phyloP scores from a whole-genome alignment of 2,113 vertebrate genomes.

The Sakesphorus luctuosus region DNA sequence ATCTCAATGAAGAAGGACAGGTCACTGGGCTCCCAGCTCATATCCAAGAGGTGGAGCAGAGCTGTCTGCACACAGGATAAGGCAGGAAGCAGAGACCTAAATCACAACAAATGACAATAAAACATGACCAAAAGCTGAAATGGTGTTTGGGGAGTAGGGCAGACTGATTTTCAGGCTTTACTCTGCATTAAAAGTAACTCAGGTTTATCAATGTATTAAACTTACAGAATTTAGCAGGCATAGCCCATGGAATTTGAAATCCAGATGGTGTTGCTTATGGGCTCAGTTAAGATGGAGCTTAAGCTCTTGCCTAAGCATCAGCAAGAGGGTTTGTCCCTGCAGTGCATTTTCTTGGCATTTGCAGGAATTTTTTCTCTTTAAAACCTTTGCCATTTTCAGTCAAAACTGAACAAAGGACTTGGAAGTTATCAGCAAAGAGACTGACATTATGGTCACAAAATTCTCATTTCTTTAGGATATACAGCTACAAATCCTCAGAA shows the following conservation, averaged over 20 bases:
- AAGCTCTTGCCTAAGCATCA: not conserved
- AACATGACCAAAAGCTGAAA: not conserved
- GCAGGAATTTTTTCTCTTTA: not conserved
- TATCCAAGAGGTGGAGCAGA: constrained; percentile 91
- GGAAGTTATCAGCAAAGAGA: not conserved
- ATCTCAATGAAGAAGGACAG: constrained; percentile 90
- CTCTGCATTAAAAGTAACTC: not conserved
- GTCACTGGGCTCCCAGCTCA: constrained; percentile 92
- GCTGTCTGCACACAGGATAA: constrained; percentile 93
- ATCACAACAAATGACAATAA: not conserved
- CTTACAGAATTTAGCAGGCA: not conserved
- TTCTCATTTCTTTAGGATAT: not conserved
- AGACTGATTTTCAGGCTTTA: not conserved
- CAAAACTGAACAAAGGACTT: not conserved
- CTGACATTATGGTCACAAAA: not conserved
- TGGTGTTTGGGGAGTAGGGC: not conserved
- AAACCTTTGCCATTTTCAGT: not conserved
- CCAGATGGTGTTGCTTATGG: not conserved
- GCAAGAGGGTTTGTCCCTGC: not conserved
- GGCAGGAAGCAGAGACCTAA: constrained; percentile 88
- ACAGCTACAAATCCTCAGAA: not conserved
- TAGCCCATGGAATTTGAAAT: not conserved
- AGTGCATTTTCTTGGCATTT: not conserved
- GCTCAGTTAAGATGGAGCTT: not conserved
- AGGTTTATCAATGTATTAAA: not conserved